Evolutionary conservation across 64 coral and sea anemone genomes (phyloP), one percentile per base, ranked within the genome.

Genomic region (Pocillopora verrucosa): DNA sequence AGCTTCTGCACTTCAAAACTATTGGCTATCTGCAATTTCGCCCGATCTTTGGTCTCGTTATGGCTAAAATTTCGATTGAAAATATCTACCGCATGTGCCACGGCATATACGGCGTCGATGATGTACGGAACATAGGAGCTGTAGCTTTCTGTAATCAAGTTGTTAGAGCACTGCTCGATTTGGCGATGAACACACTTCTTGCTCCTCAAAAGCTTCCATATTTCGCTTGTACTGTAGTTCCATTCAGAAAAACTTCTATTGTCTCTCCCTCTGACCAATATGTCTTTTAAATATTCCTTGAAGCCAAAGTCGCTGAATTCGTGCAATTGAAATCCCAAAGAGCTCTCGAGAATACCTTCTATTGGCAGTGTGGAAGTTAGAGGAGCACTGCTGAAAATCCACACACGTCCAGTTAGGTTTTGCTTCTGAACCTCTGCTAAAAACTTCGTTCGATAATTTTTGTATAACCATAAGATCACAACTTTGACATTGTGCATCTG

Each of bases 21-120:
- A 20, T 22, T 4, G 9, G 16, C 19, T 67, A 16, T 1, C 14
- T 9, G 16, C 10, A 4, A 22, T 67, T 67, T 10, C 16, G 14
- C 22, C 15, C 4, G 16, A 67, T 2, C 30, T 60, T 60, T 9
- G 59, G 9, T 60, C 59, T 60, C 59, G 14, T 60, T 60, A 60
- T 60, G 0, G 59, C 1, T 80, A 58, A 16, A 62, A 85, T 56
- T 60, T 84, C 35, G 76, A 92, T 34, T 61, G 58, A 58, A 89
- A 35, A 41, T 36, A 75, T 80, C 19, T 86, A 96, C 37, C 1
- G 90, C 90, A 77, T 96, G 64, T 13, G 94, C 94, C 17, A 92
- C 34, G 17, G 94, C 90, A 38, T 92, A 92, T 20, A 96, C 86
- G 16, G 94, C 90, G 36, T 92, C 87, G 24, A 92, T 91, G 3